Base-by-base conservation (phyloP, 2,113 vertebrate species). In the Zapus hudsonius region DNA sequence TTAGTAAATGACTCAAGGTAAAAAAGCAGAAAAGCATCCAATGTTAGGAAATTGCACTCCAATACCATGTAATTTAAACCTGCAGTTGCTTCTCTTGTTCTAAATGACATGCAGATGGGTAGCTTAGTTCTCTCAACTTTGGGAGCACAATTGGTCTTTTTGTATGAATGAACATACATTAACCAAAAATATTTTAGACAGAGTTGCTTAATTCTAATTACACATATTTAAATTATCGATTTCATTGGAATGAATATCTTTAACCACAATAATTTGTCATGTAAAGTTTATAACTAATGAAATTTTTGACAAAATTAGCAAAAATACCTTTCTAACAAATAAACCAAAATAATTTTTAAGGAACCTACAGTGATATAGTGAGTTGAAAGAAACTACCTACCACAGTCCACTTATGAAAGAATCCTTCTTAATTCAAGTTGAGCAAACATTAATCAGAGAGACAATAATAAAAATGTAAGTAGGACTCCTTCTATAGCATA, bases 51-150 rank as follows among this genome's bases (percentile, higher is more conserved):
- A 98, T 98, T 98, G 98, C 98, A 98, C 98, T 98, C 97, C 98
- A 98, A 98, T 98, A 98, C 98, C 98, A 98, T 98, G 98, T 99
- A 98, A 98, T 99, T 99, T 98, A 98, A 99, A 98, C 98, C 98
- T 98, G 98, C 98, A 98, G 97, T 98, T 98, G 98, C 98, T 98
- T 98, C 98, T 98, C 98, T 97, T 98, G 96, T 97, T 95, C 97
- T 98, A 98, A 99, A 99, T 99, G 98, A 98, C 98, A 98, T 98
- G 98, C 98, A 99, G 98, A 99, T 98, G 98, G 98, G 98, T 98
- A 98, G 96, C 97, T 98, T 96, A 97, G 96, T 98, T 98, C 96
- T 97, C 92, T 96, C 95, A 95, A 96, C 96, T 97, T 97, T 97
- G 95, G 95, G 89, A 98, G 97, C 96, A 98, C 98, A 98, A 98